Evolutionary conservation across 1,140 invertebrate species (phyloP).

Genomic region (Apolygus lucorum): DNA sequence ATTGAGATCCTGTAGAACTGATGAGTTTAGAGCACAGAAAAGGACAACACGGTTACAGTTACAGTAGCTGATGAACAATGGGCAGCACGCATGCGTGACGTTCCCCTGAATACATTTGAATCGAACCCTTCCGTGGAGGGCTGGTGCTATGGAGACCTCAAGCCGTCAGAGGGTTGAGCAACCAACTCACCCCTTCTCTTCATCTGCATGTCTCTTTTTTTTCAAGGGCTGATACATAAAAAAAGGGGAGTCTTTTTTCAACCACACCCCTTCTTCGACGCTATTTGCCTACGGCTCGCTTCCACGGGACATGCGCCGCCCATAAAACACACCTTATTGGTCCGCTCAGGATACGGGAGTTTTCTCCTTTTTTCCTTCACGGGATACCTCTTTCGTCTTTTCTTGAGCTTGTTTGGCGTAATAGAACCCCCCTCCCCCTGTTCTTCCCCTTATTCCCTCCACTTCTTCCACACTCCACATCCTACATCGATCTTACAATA

Average conservation of each 20-base stretch:
- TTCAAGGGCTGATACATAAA: not conserved
- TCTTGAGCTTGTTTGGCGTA: not conserved
- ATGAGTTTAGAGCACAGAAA: too few relatives aligned
- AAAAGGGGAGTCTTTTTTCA: not conserved
- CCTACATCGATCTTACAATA: not conserved
- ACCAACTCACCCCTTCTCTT: not conserved
- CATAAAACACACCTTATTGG: conserved; percentile 4
- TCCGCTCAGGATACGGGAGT: not conserved
- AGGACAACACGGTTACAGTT: too few relatives aligned
- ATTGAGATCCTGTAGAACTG: too few relatives aligned
- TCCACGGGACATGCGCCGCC: not conserved
- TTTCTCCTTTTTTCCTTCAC: not conserved
- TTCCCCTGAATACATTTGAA: too few relatives aligned
- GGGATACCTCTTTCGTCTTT: not conserved
- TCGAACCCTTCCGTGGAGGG: too few relatives aligned
- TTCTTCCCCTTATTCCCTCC: not conserved
- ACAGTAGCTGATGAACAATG: too few relatives aligned
- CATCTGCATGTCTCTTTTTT: conserved; percentile 1
- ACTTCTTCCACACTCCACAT: not conserved
- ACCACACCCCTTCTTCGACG: not conserved
- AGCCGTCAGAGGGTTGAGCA: too few relatives aligned
- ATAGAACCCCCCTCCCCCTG: not conserved
- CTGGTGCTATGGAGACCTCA: too few relatives aligned
- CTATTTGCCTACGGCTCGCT: not conserved
- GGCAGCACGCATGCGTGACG: too few relatives aligned